A percentile compares a stretch with the other conserved stretches of the same genome.
These are phyloP conservation scores for Dipodomys ordii DNA, from an alignment of 2,113 vertebrate species.

Conservation along the genomic window DNA sequence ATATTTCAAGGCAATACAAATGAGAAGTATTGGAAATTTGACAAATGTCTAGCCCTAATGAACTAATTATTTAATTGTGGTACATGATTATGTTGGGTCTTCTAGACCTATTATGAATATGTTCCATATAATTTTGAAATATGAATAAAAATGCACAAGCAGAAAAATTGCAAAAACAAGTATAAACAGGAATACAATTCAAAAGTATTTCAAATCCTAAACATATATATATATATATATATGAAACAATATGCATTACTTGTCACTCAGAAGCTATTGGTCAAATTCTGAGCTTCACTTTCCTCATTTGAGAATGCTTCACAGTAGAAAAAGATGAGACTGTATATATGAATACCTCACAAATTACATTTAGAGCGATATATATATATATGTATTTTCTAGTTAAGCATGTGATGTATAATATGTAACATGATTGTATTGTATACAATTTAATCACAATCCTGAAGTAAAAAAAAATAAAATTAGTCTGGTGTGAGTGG, in stretches of 20 bases:
- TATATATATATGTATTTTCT: not conserved
- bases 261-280: not conserved
- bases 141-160: not conserved
- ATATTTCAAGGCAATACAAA: not conserved
- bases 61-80: constrained; percentile 14
- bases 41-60: not conserved
- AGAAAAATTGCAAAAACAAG: not conserved
- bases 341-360: not conserved
- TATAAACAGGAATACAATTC: not conserved
- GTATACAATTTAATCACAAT: not conserved
- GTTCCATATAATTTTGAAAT: not conserved
- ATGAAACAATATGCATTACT: not conserved
- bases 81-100: not conserved
- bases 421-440: not conserved
- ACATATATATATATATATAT: not conserved
- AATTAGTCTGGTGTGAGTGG: too few relatives aligned
- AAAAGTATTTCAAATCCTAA: not conserved
- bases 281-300: not conserved
- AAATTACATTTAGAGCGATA: not conserved
- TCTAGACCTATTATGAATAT: not conserved
- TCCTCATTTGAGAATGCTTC: not conserved
- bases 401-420: not conserved
- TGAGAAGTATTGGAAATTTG: not conserved
- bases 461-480: not conserved
- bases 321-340: not conserved